Evolutionary conservation across 2,113 vertebrate species (phyloP), one percentile per base, ranked within the genome.

Genomic region (Raja brachyura): DNA sequence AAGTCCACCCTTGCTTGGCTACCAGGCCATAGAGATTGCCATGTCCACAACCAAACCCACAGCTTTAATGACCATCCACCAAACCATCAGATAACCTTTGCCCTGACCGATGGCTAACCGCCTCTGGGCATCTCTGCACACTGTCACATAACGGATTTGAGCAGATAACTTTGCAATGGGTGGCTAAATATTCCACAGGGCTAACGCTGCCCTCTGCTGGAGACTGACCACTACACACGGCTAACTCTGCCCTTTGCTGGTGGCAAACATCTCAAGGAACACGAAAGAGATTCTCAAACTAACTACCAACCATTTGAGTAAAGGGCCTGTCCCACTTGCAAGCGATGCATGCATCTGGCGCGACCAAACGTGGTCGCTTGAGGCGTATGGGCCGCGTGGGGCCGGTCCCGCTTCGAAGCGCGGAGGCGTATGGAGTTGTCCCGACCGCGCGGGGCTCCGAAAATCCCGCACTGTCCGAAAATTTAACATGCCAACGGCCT

Each of bases 121-220:
- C 14, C 70, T 73, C 70, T 73, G 70, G 70, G 22, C 18, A 22
- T 73, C 70, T 73, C 14, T 5, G 18, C 18, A 4, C 70, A 9
- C 28, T 59, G 25, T 61, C 54, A 61, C 10, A 13, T 86, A 48
- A 61, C 31, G 18, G 56, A 28, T 88, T 66, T 66, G 59, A 88
- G 59, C n/a, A 31, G 61, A 31, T n/a, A 31, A 14, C 1, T 28
- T 61, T 88, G 59, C 28, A 14, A 92, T 18, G 22, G 66, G 5
- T 22, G 39, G 39, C 20, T 70, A 74, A 73, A 92, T 10, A 54
- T 92, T 92, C 0, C 33, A 33, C 63, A 28, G 94, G 93, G 90
- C 93, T 48, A 70, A 31, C 93, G 94, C 95, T 96, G 96, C 96
- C 97, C 96, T 94, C 97, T 97, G 93, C 95, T 96, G 97, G 95